Evolutionary conservation across 2,113 vertebrate species (phyloP).

Genomic region (Candoia aspera): DNA sequence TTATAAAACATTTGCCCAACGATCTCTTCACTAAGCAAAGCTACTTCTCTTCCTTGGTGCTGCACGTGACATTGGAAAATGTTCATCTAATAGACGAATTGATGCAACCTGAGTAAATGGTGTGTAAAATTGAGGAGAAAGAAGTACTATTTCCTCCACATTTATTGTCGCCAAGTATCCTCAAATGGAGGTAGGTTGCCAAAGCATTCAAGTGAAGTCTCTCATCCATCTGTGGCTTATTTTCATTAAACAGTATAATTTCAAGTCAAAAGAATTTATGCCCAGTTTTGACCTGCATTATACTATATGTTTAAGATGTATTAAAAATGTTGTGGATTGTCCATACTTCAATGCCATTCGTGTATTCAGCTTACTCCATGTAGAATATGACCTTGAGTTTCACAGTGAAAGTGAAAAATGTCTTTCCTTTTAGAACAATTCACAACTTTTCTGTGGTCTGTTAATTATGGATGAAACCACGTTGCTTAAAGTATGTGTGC

Average conservation of each 20-base stretch:
- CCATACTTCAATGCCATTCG: constrained; percentile 42
- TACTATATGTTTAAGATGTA: constrained; percentile 30
- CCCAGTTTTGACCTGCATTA: constrained; percentile 47
- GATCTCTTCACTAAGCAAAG: constrained; percentile 12
- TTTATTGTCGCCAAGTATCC: constrained; percentile 55
- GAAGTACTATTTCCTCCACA: constrained; percentile 54
- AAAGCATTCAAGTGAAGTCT: constrained; percentile 51
- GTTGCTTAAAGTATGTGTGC: neutral
- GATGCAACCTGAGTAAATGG: constrained; percentile 49
- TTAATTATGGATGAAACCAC: neutral
- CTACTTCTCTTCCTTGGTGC: constrained; percentile 44
- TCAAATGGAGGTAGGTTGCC: constrained; percentile 32
- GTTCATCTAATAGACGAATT: constrained; percentile 41
- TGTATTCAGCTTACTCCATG: constrained; percentile 46
- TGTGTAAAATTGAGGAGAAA: constrained; percentile 66
- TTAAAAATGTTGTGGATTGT: constrained; percentile 59
- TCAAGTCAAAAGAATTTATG: constrained; percentile 62
- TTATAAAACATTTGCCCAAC: neutral
- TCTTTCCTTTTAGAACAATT: neutral
- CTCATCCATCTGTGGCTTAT: constrained; percentile 60
- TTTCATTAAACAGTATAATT: constrained; percentile 65
- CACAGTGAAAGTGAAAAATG: constrained; percentile 24
- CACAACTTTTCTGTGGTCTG: neutral
- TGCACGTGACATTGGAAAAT: constrained; percentile 56
- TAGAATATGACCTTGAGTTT: constrained; percentile 20